These are phyloP conservation scores for Urocolius indicus DNA, from an alignment of 2,113 vertebrate genomes.

Conservation along the genomic window DNA sequence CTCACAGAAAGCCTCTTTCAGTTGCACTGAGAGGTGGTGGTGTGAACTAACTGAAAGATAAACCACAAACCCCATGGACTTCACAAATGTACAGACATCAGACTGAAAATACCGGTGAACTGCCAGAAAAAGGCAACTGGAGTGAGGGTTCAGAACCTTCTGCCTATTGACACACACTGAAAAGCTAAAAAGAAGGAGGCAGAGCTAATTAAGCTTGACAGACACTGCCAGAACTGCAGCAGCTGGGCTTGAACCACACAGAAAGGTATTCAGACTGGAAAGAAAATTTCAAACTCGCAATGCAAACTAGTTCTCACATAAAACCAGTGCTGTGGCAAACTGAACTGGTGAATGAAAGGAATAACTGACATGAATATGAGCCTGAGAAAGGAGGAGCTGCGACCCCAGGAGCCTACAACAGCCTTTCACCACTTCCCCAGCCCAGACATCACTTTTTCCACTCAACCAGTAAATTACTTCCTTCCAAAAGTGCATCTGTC, in stretches of 20 bases:
- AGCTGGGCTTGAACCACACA: neutral
- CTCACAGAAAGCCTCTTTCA: neutral
- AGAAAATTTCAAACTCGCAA: neutral
- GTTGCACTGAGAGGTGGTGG: neutral
- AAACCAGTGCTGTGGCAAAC: neutral
- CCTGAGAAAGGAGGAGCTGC: neutral
- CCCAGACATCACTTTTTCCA: neutral
- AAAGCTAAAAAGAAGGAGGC: neutral
- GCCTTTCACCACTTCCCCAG: neutral
- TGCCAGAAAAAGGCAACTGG: neutral
- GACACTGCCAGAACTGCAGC: neutral
- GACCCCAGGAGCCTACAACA: fast-evolving
- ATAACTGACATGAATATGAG: neutral
- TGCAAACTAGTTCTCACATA: neutral
- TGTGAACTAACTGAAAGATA: neutral
- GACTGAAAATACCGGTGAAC: neutral
- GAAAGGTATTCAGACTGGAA: neutral
- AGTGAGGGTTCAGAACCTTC: neutral
- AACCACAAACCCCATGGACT: neutral
- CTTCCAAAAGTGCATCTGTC: neutral
- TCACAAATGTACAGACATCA: neutral
- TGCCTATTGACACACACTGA: no score
- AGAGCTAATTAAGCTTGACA: neutral
- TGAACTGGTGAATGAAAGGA: neutral
- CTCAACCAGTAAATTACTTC: neutral